These are phyloP conservation scores for Entomobrya proxima DNA, from an alignment of 2,888 invertebrate genomes.

Conservation along the genomic window DNA sequence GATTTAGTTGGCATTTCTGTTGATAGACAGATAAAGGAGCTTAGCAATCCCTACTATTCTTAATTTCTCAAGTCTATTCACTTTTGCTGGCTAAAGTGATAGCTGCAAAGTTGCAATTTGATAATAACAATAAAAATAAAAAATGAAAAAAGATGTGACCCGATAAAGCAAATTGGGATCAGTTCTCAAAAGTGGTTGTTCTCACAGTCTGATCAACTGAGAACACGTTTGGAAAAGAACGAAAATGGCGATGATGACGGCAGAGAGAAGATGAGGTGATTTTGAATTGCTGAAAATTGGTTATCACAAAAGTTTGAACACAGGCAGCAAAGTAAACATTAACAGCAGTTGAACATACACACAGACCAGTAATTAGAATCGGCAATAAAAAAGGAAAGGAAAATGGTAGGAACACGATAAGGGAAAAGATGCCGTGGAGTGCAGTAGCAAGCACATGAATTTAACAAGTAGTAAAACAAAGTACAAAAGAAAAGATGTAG, in stretches of 20 bases:
- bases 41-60: not conserved
- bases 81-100: not conserved
- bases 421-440: not conserved
- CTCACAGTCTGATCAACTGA: conserved; percentile 53
- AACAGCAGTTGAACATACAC: conserved; percentile 53
- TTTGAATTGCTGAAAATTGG: not conserved
- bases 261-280: not conserved
- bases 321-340: conserved; percentile 57
- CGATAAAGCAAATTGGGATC: conserved; percentile 64
- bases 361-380: conserved; percentile 63
- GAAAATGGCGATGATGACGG: conserved; percentile 38
- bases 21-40: too few relatives aligned
- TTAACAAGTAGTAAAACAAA: conserved; percentile 16
- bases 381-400: conserved; percentile 49
- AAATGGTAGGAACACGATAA: not conserved
- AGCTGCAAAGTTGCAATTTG: conserved; percentile 51
- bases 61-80: not conserved
- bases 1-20: too few relatives aligned
- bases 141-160: conserved; percentile 50
- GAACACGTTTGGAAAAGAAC: conserved; percentile 47
- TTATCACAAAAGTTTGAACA: conserved; percentile 17
- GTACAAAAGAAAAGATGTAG: not conserved
- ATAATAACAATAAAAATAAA: conserved; percentile 30
- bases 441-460: conserved; percentile 27
- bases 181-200: conserved; percentile 61